Conservation (phyloP, 2,888 invertebrate genomes). For the Muscina levida region DNA sequence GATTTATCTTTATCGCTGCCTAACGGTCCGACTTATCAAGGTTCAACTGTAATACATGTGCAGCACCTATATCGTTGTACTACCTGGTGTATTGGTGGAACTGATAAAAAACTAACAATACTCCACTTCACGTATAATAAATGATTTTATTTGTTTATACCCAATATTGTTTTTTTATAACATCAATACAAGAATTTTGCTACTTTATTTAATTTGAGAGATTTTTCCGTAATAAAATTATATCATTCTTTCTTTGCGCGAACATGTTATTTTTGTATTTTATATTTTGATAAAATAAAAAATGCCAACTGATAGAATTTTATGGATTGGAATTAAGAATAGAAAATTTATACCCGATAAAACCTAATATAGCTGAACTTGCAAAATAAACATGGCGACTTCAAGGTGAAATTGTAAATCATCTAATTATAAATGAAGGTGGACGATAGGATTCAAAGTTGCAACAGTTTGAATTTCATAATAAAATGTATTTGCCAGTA, state of each 20-base stretch:
- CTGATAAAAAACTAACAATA: constrained; percentile 46
- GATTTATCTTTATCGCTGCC: too few species aligned
- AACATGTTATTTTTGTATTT: too few species aligned
- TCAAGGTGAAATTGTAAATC: too few species aligned
- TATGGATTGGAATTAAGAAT: background rate
- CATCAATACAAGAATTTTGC: constrained; percentile 57
- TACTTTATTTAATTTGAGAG: constrained; percentile 63
- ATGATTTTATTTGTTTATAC: constrained; percentile 64
- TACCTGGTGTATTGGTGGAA: constrained; percentile 24
- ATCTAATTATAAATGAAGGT: too few species aligned
- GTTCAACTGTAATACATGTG: constrained; percentile 34
- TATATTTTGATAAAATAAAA: background rate
- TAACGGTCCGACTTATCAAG: too few species aligned
- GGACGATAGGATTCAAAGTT: too few species aligned
- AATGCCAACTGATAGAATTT: constrained; percentile 27
- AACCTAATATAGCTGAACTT: too few species aligned
- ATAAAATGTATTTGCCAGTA: too few species aligned
- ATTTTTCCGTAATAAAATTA: constrained; percentile 62
- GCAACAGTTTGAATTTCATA: too few species aligned
- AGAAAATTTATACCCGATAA: too few species aligned
- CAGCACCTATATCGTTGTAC: too few species aligned
- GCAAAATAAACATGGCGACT: too few species aligned
- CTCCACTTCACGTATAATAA: constrained; percentile 44
- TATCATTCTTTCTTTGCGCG: constrained; percentile 14
- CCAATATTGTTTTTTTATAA: constrained; percentile 54